Percentiles rank a stretch among this genome's conserved stretches.
These are phyloP conservation scores for Carapus acus DNA, from an alignment of 2,797 vertebrate species.

Conservation along the genomic window DNA sequence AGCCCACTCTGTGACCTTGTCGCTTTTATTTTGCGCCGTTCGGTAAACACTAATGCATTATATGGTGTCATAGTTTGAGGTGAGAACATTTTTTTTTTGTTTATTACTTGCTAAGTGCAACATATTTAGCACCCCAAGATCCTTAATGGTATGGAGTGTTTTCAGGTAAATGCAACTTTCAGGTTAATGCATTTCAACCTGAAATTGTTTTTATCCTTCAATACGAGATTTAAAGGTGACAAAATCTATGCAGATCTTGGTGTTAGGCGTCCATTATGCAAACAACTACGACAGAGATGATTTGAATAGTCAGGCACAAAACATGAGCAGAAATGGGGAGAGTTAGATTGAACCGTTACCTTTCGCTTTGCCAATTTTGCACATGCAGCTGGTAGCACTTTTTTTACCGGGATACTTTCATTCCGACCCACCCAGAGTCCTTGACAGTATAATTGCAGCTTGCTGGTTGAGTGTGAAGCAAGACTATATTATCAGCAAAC, in stretches of 20 bases:
- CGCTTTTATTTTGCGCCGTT: slow-evolving; percentile 45
- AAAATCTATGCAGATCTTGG: no score
- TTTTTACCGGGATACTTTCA: not conserved
- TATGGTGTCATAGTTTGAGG: slow-evolving; percentile 26
- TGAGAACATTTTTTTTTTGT: slow-evolving; percentile 4
- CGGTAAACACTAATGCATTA: slow-evolving; percentile 22
- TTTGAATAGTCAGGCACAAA: no score
- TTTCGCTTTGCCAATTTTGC: not conserved
- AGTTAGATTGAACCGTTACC: no score
- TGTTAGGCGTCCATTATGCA: no score
- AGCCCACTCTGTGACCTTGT: slow-evolving; percentile 21
- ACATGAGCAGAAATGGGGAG: no score
- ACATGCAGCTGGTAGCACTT: not conserved
- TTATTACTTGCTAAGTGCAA: slow-evolving; percentile 1
- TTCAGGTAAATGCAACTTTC: slow-evolving; percentile 4
- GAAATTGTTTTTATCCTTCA: not conserved
- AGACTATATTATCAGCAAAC: slow-evolving; percentile 15
- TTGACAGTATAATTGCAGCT: slow-evolving; percentile 28
- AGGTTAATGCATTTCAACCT: not conserved
- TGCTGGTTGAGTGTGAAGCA: slow-evolving; percentile 14
- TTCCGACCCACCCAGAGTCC: not conserved
- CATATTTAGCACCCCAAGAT: slow-evolving; percentile 22
- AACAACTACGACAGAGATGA: no score
- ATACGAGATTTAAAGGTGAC: no score
- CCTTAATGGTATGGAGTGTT: slow-evolving; percentile 14